Evolutionary conservation across 53 echinoderm and acorn worm species (phyloP).

Genomic region (Echinometra lucunter): DNA sequence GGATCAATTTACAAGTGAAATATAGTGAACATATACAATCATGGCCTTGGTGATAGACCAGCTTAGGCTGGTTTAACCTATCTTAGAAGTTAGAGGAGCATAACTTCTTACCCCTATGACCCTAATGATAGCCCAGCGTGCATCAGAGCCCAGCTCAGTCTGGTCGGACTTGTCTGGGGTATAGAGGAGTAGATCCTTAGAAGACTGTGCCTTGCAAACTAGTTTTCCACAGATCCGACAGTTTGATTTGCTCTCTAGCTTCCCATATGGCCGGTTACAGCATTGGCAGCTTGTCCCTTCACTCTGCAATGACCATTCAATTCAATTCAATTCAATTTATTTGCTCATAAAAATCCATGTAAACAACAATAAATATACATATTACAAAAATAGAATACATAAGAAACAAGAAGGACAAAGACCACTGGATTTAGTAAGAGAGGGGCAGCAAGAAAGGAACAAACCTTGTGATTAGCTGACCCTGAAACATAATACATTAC

Average conservation of each 20-base stretch:
- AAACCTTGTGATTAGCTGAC: too few species aligned
- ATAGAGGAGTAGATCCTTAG: slow-evolving; percentile 83
- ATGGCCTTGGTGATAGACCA: slow-evolving; percentile 73
- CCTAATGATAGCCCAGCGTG: slow-evolving; percentile 83
- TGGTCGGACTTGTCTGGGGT: slow-evolving; percentile 78
- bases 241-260: slow-evolving; percentile 72
- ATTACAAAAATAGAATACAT: too few species aligned
- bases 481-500: too few species aligned
- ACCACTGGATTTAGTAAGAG: too few species aligned
- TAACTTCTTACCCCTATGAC: slow-evolving; percentile 79
- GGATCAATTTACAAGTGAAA: too few species aligned
- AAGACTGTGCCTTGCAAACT: slow-evolving; percentile 80
- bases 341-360: not conserved
- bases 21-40: too few species aligned
- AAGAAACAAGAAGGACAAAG: too few species aligned
- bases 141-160: slow-evolving; percentile 66
- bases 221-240: slow-evolving; percentile 91
- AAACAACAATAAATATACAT: too few species aligned
- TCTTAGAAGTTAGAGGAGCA: not conserved
- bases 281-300: slow-evolving; percentile 81
- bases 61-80: not conserved
- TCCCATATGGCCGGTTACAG: slow-evolving; percentile 75
- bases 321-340: too few species aligned
- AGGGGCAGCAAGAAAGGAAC: too few species aligned
- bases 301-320: slow-evolving; percentile 54